Evolutionary conservation across 2,888 invertebrate species (phyloP), one percentile per base, ranked within the genome.

Genomic region (Pachymerium ferrugineum): DNA sequence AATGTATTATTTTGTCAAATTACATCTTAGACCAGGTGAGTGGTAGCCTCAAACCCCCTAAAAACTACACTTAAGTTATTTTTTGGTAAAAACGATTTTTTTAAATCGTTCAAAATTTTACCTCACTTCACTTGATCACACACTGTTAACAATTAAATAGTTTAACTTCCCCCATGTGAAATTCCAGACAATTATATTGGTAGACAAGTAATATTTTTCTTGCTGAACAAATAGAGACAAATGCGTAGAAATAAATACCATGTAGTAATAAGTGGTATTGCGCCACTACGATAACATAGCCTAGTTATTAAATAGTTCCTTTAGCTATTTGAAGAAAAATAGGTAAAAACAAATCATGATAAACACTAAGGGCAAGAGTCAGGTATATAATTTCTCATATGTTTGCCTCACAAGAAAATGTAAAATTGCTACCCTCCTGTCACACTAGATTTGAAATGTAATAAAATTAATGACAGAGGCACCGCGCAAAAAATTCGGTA

Each of bases 1-100:
- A 83, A 92, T 93, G 85, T 95, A 95, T 84, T 95, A 95, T 86
- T 94, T 95, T 93, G 93, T 93, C 80, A 95, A 95, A 84, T 85
- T 95, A 79, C 90, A 91, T 85, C 88, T 95, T 79, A 86, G 94
- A 82, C 92, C 94, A 78, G 87, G 87, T 87, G 81, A 81, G 80
- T 78, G 42, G 42, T 19, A 5, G 3, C 19, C 3, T 22, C n/a
- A 54, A 16, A n/a, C n/a, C n/a, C n/a, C n/a, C n/a, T n/a, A n/a
- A n/a, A n/a, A n/a, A n/a, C n/a, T n/a, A n/a, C n/a, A n/a, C n/a
- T n/a, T n/a, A n/a, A n/a, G n/a, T n/a, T n/a, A n/a, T n/a, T n/a
- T n/a, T n/a, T n/a, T n/a, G n/a, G n/a, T n/a, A n/a, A n/a, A n/a
- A n/a, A n/a, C n/a, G n/a, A n/a, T n/a, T n/a, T n/a, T n/a, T n/a